These are phyloP conservation scores for Lymantria dispar DNA, from an alignment of 2,888 invertebrate species.

Conservation along the genomic window DNA sequence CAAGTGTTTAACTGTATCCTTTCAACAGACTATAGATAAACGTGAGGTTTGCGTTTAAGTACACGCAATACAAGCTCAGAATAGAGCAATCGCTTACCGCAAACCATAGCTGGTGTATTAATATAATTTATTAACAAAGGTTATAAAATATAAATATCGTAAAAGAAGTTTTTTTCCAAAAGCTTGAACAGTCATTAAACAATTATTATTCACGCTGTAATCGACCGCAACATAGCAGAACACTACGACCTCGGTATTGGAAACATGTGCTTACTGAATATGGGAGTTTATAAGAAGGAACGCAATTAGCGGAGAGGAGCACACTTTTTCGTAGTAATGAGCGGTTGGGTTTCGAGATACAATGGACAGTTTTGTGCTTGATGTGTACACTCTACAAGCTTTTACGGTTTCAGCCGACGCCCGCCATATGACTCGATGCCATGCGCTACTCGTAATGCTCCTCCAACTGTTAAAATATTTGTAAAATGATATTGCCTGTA, in stretches of 20 bases:
- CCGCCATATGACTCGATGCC: slow-evolving; percentile 63
- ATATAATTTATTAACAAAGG: slow-evolving; percentile 46
- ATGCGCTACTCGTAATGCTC: slow-evolving; percentile 28
- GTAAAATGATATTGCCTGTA: slow-evolving; percentile 9
- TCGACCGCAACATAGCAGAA: slow-evolving; percentile 68
- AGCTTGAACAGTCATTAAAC: slow-evolving; percentile 54
- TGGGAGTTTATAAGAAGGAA: slow-evolving; percentile 53
- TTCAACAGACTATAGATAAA: slow-evolving; percentile 22
- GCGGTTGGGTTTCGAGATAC: slow-evolving; percentile 48
- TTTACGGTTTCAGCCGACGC: slow-evolving; percentile 72
- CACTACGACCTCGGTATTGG: slow-evolving; percentile 54
- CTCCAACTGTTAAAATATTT: slow-evolving; percentile 24
- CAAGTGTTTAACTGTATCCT: slow-evolving; percentile 38
- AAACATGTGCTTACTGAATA: slow-evolving; percentile 69
- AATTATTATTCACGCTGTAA: slow-evolving; percentile 56
- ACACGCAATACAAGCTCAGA: slow-evolving; percentile 17
- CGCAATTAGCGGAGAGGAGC: slow-evolving; percentile 57
- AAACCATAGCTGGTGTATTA: slow-evolving; percentile 47
- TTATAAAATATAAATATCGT: slow-evolving; percentile 48
- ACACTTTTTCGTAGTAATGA: slow-evolving; percentile 53
- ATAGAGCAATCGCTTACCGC: slow-evolving; percentile 44
- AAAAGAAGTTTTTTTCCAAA: slow-evolving; percentile 42
- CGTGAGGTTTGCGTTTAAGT: slow-evolving; percentile 11
- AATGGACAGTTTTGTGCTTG: slow-evolving; percentile 43
- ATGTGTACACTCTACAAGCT: slow-evolving; percentile 50